Evolutionary conservation across 2,797 vertebrate species (phyloP), one percentile per base, ranked within the genome.

Genomic region (Astyanax mexicanus): DNA sequence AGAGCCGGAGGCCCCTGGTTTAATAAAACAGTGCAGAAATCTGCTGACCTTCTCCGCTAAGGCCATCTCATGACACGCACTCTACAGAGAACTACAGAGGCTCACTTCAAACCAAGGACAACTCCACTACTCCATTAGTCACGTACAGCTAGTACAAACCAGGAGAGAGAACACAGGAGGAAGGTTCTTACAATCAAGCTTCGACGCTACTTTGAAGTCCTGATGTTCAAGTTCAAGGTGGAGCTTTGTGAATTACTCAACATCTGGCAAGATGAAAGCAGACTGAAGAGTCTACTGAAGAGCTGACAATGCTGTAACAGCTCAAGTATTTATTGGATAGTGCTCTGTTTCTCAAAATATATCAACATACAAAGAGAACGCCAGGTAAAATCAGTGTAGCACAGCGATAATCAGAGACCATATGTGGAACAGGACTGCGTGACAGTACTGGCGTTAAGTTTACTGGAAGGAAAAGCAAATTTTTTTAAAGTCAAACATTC

Each of bases 1-100:
- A 66, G 52, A 32, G 51, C 17, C 27, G 6, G 47, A 77, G 15
- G 58, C 68, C 40, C 32, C 13, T 19, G 1, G 35, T 45, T 42
- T 49, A 54, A 78, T 78, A 73, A 78, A 73, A 68, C 49, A 62
- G 70, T 45, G 62, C 17, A 55, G 17, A 79, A 67, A 80, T 73
- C 23, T 57, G n/a, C 69, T 66, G 60, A 47, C 54, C 57, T 38
- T 60, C 47, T 68, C 38, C 23, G 49, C 58, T 25, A 69, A 71
- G 27, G 23, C 58, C 42, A 32, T 19, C 45, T 58, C 11, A n/a
- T 67, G 54, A 62, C 37, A 37, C 65, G 45, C 57, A 32, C 11
- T 52, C 35, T 19, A 61, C 11, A 25, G 10, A 71, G 6, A 21
- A 64, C 8, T 0, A n/a, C n/a, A n/a, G n/a, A n/a, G n/a, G n/a